These are phyloP conservation scores for Climacteris rufus DNA, from an alignment of 2,113 vertebrate genomes.

Conservation along the genomic window DNA sequence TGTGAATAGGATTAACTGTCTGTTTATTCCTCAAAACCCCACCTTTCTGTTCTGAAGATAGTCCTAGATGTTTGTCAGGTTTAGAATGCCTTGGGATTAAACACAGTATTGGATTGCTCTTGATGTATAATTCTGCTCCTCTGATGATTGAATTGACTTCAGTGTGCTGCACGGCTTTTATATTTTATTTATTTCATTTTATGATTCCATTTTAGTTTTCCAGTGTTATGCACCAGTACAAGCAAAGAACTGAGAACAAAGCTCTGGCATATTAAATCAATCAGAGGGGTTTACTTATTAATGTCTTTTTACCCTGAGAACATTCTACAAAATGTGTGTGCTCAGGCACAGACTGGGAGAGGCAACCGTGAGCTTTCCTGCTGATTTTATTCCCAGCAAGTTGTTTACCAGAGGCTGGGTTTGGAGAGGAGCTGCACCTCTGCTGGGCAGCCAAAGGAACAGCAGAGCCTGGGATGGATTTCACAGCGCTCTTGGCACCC, in stretches of 20 bases:
- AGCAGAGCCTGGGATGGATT: neutral
- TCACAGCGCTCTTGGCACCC: neutral
- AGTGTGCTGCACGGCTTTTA: neutral
- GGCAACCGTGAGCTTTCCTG: neutral
- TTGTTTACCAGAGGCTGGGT: neutral
- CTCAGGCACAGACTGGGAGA: neutral
- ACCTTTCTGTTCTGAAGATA: neutral
- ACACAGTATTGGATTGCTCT: neutral
- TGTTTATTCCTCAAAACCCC: neutral
- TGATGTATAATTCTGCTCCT: constrained; percentile 41
- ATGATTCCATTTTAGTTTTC: constrained; percentile 32
- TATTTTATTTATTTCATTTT: constrained; percentile 39
- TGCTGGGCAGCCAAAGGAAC: neutral
- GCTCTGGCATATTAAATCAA: constrained; percentile 15
- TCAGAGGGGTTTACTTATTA: constrained; percentile 1
- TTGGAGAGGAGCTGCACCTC: neutral
- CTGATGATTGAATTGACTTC: neutral
- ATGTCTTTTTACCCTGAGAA: neutral
- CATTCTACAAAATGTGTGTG: neutral
- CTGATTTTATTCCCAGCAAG: neutral
- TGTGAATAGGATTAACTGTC: neutral
- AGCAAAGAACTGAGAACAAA: constrained; percentile 1
- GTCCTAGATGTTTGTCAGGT: neutral
- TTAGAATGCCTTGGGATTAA: neutral
- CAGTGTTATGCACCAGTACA: neutral